Evolutionary conservation across 2,888 invertebrate species (phyloP), one percentile per base, ranked within the genome.

Genomic region (Rhingia rostrata): DNA sequence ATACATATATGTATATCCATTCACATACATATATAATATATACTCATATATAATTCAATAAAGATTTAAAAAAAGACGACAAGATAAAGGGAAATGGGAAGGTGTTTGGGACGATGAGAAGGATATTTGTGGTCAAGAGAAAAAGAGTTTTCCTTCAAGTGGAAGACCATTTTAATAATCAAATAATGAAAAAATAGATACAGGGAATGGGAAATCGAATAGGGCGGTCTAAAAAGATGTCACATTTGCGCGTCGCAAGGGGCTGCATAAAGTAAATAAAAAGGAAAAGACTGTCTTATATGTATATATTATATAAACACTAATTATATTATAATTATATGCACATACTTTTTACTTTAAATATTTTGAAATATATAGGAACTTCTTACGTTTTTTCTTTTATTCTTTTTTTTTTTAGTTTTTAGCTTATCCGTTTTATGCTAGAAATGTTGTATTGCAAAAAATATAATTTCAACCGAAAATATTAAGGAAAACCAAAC

Each of bases 241-340:
- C 22, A 22, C 22, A 22, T 22, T 22, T 47, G 30, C 4, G 32
- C 6, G 22, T 43, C 45, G 58, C 73, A 58, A 69, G 22, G 49
- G 41, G 39, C 35, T 58, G 72, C 58, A 37, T 51, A 61, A 4
- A 49, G 69, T 51, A 63, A n/a, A 86, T 80, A 87, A 86, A 82
- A 86, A 87, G 87, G 88, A 88, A 88, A 88, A 86, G 87, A 87
- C 74, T 87, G 88, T 79, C 61, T 69, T 66, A 22, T 75, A 54
- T 85, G 67, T 64, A 35, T 74, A 37, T 89, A 87, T 88, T 85
- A 82, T 86, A 86, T 86, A 87, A 83, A 86, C 74, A 70, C 74
- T 70, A 74, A 70, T 80, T 79, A 49, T 56, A 64, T 56, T 69
- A 39, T 78, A 75, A 79, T 72, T 60, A 83, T 84, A 84, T 75